phyloP scores from a whole-genome alignment of 2,113 vertebrate genomes.

The Bubo bubo region DNA sequence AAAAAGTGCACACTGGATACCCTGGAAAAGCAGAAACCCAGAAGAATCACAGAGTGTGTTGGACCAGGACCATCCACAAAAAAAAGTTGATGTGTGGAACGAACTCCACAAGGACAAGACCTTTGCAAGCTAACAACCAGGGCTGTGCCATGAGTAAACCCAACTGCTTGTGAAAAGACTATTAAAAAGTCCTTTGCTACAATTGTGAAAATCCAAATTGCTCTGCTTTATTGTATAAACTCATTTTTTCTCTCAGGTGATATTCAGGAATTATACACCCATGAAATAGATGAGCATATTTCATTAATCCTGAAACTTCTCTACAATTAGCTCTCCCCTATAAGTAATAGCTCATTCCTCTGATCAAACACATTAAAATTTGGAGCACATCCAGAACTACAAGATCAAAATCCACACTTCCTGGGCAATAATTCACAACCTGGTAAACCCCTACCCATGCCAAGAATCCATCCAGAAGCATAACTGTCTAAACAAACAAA shows the following conservation, averaged over 20 bases:
- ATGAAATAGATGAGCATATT: not conserved
- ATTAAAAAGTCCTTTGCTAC: not conserved
- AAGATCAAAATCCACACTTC: not conserved
- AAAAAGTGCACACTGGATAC: not conserved
- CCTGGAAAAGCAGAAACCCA: not conserved
- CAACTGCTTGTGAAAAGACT: not conserved
- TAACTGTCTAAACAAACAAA: not conserved
- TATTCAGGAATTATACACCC: not conserved
- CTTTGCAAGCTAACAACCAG: not conserved
- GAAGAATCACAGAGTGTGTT: no score
- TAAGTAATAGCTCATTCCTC: not conserved
- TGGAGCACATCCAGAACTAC: not conserved
- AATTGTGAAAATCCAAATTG: not conserved
- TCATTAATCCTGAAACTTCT: not conserved
- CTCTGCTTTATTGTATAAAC: not conserved
- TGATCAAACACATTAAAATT: not conserved
- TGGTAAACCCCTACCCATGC: not conserved
- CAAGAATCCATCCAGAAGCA: not conserved
- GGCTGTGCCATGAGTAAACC: not conserved
- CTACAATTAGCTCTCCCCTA: not conserved
- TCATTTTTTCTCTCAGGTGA: not conserved
- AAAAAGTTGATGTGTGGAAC: not conserved
- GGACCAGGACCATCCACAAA: not conserved
- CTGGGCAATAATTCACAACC: not conserved
- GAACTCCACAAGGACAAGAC: not conserved